These are phyloP conservation scores for Bryconaethiops microstoma DNA, from an alignment of 2,797 vertebrate species.

Conservation along the genomic window DNA sequence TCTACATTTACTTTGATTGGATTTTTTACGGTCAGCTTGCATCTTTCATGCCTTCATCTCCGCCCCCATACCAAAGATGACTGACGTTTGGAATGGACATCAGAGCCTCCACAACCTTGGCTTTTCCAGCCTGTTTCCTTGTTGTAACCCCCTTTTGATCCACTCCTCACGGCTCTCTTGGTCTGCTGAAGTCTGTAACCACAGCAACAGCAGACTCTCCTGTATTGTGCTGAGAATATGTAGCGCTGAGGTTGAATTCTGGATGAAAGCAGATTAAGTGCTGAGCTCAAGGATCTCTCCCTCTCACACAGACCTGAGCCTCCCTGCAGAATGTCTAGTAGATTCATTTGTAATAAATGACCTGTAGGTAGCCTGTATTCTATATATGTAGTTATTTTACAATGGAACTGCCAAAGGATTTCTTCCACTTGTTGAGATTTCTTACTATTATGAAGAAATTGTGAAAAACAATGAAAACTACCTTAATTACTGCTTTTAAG, in stretches of 20 bases:
- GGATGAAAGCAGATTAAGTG: constrained; percentile 34
- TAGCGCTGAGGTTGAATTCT: constrained; percentile 19
- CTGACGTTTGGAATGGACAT: constrained; percentile 1
- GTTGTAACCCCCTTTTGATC: constrained; percentile 26
- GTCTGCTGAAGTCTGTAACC: constrained; percentile 36
- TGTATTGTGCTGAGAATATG: constrained; percentile 15
- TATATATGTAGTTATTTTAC: background rate
- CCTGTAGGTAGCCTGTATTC: background rate
- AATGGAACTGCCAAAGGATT: too few relatives aligned
- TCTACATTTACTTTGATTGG: background rate
- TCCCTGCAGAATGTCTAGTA: background rate
- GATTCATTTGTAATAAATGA: background rate
- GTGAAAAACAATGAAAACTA: background rate
- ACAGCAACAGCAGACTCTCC: constrained; percentile 26
- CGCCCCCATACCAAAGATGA: background rate
- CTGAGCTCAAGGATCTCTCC: constrained; percentile 21
- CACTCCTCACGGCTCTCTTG: constrained; percentile 15
- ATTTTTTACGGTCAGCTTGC: background rate
- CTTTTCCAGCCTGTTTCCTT: constrained; percentile 17
- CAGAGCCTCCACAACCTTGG: background rate
- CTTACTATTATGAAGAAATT: too few relatives aligned
- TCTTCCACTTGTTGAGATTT: too few relatives aligned
- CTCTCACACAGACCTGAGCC: background rate
- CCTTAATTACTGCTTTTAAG: background rate
- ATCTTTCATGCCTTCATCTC: background rate